These are phyloP conservation scores for Erebia aethiops DNA, from an alignment of 2,888 invertebrate genomes.

Conservation along the genomic window DNA sequence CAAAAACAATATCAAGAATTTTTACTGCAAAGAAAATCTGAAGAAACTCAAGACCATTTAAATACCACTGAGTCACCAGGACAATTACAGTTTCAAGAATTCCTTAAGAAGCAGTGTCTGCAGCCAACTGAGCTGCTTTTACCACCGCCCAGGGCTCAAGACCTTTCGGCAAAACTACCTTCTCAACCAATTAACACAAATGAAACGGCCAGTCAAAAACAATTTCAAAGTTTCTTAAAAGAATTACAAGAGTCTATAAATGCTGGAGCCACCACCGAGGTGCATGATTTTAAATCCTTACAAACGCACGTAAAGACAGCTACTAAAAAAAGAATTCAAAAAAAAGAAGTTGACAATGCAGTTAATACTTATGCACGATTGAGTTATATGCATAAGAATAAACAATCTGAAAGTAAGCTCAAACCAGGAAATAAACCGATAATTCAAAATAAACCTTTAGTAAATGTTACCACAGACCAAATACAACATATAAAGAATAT, in stretches of 20 bases:
- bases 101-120: slow-evolving; percentile 36
- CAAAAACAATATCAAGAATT: slow-evolving; percentile 40
- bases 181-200: slow-evolving; percentile 11
- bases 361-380: slow-evolving; percentile 73
- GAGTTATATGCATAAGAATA: slow-evolving; percentile 72
- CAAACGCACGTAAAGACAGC: slow-evolving; percentile 39
- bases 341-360: slow-evolving; percentile 61
- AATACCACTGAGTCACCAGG: slow-evolving; percentile 23
- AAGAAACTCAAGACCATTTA: neutral
- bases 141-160: neutral
- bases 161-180: neutral
- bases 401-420: slow-evolving; percentile 57
- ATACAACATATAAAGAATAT: slow-evolving; percentile 24
- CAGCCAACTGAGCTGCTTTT: neutral
- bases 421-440: slow-evolving; percentile 44
- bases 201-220: slow-evolving; percentile 24
- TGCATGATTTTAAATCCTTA: slow-evolving; percentile 23
- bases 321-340: slow-evolving; percentile 47
- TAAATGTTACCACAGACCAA: slow-evolving; percentile 22
- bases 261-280: slow-evolving; percentile 50
- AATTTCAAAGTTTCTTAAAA: slow-evolving; percentile 55
- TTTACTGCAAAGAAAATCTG: slow-evolving; percentile 18
- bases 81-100: slow-evolving; percentile 38
- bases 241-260: slow-evolving; percentile 59
- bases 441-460: slow-evolving; percentile 21